Conservation (phyloP, 2,888 invertebrate species). For the Lysandra bellargus region DNA sequence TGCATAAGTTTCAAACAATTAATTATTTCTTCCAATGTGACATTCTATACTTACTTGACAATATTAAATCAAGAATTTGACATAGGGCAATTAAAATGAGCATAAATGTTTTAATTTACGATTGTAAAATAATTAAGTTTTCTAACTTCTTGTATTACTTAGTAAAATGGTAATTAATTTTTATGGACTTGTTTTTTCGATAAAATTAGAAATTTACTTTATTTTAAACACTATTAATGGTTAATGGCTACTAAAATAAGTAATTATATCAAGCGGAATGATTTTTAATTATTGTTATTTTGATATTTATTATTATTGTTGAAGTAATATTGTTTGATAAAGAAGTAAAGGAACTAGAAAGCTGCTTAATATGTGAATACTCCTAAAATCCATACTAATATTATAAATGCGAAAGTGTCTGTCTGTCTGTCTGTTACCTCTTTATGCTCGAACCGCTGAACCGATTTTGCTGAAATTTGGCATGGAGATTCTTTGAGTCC, state of each 20-base stretch:
- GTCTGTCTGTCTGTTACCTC: too few species aligned
- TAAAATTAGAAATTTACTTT: background rate
- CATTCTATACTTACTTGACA: background rate
- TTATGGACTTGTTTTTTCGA: background rate
- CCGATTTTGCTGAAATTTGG: too few species aligned
- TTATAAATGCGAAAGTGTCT: too few species aligned
- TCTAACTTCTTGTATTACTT: background rate
- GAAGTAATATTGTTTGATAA: too few species aligned
- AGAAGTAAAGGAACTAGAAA: too few species aligned
- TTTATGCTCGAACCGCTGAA: too few species aligned
- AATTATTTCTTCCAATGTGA: background rate
- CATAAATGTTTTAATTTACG: background rate
- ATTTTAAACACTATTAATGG: background rate
- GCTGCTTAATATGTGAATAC: too few species aligned
- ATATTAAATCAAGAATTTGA: background rate
- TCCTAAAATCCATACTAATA: too few species aligned
- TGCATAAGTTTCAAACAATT: background rate
- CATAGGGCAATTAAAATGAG: background rate
- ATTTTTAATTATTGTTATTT: too few species aligned
- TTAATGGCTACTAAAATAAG: background rate
- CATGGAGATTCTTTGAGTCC: too few species aligned
- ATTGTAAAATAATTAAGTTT: background rate
- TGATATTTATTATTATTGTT: too few species aligned
- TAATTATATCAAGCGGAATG: background rate
- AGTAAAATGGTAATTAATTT: background rate